phyloP scores from a whole-genome alignment of 2,888 invertebrate species.

The Mantis religiosa region DNA sequence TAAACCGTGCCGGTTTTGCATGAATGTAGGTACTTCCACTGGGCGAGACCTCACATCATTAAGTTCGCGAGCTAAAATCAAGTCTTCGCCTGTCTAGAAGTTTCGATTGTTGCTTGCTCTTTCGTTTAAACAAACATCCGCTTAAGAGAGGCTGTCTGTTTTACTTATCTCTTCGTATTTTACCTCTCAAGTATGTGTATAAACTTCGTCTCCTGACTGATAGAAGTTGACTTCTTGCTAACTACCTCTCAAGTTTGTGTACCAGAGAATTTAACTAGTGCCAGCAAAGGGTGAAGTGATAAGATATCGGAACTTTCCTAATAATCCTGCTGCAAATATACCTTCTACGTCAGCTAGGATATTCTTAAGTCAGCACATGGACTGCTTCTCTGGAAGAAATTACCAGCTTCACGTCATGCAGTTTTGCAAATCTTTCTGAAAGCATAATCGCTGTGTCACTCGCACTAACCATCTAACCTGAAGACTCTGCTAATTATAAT shows the following conservation, averaged over 20 bases:
- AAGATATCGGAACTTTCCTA: not conserved
- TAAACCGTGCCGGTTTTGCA: not conserved
- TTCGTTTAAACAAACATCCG: not conserved
- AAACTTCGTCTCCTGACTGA: not conserved
- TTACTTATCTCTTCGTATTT: not conserved
- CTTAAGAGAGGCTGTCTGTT: not conserved
- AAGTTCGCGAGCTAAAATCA: not conserved
- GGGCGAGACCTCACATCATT: not conserved
- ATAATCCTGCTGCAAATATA: not conserved
- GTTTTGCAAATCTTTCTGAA: too few relatives aligned
- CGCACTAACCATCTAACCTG: too few relatives aligned
- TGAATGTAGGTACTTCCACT: not conserved
- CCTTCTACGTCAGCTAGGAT: not conserved
- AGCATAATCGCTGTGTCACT: too few relatives aligned
- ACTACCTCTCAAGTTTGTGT: not conserved
- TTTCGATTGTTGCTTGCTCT: not conserved
- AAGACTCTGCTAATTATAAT: too few relatives aligned
- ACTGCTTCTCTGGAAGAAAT: too few relatives aligned
- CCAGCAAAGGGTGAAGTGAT: not conserved
- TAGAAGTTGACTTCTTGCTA: not conserved
- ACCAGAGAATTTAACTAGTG: not conserved
- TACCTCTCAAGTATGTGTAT: not conserved
- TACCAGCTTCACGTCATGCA: too few relatives aligned
- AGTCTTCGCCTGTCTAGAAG: not conserved
- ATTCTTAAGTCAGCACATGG: not conserved